phyloP scores from a whole-genome alignment of 2,888 invertebrate species.

The Synanthedon tipuliformis region DNA sequence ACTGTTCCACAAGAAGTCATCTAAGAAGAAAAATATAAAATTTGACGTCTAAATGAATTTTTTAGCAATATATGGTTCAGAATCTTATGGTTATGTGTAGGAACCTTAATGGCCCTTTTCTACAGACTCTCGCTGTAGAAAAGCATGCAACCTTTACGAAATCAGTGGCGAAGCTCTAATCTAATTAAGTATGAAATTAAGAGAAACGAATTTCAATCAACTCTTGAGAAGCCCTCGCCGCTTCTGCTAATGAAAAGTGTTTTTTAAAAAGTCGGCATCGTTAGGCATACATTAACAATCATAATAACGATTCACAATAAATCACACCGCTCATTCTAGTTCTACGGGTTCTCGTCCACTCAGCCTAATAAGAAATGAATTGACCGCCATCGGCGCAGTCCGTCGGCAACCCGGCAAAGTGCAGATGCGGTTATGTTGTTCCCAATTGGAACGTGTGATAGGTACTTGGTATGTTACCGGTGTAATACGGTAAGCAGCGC shows the following conservation, averaged over 20 bases:
- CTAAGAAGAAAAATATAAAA: too few species aligned
- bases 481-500: conserved; percentile 55
- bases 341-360: neutral
- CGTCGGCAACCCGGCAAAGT: conserved; percentile 21
- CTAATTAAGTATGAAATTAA: neutral
- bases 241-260: neutral
- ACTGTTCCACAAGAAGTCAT: too few species aligned
- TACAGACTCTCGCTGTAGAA: too few species aligned
- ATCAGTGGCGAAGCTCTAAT: neutral
- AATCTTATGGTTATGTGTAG: too few species aligned
- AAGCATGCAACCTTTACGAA: too few species aligned
- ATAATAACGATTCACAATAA: conserved; percentile 1
- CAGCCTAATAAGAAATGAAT: conserved; percentile 41
- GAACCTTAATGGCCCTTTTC: too few species aligned
- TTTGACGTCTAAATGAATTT: too few species aligned
- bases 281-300: neutral
- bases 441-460: conserved; percentile 5
- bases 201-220: neutral
- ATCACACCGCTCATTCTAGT: conserved; percentile 2
- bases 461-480: conserved; percentile 27
- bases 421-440: conserved; percentile 14
- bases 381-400: conserved; percentile 21
- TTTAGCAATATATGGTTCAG: too few species aligned
- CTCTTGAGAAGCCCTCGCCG: neutral
- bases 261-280: neutral